Percentiles rank a stretch among this genome's conserved stretches.
These are phyloP conservation scores for Meloidogyne chitwoodi DNA, from an alignment of 1,140 invertebrate species.

Conservation along the genomic window DNA sequence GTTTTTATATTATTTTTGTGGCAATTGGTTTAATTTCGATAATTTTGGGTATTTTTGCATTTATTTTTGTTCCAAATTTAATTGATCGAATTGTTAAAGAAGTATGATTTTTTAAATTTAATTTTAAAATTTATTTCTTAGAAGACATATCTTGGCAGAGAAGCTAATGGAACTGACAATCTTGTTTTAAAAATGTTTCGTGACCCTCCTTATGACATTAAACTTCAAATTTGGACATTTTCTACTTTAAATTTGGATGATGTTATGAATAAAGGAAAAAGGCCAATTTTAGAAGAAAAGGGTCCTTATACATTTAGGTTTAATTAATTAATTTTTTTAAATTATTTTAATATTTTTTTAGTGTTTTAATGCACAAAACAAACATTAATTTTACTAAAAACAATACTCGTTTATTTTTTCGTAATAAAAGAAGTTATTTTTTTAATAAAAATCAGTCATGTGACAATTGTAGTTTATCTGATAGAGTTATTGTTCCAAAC, in stretches of 20 bases:
- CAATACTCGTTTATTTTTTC: slow-evolving; percentile 48
- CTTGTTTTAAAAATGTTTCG: slow-evolving; percentile 19
- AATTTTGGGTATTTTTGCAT: slow-evolving; percentile 1
- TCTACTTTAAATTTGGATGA: slow-evolving; percentile 46
- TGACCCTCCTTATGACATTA: slow-evolving; percentile 34
- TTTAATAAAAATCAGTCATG: slow-evolving; percentile 47
- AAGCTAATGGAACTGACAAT: slow-evolving; percentile 40
- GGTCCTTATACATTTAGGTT: slow-evolving; percentile 51
- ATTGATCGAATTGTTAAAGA: slow-evolving; percentile 12
- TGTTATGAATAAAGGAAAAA: slow-evolving; percentile 40
- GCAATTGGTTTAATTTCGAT: background rate
- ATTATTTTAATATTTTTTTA: background rate
- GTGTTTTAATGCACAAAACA: slow-evolving; percentile 11
- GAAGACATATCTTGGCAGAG: slow-evolving; percentile 27
- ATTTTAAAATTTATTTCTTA: slow-evolving; percentile 20
- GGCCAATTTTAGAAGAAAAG: slow-evolving; percentile 47
- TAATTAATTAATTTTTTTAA: background rate
- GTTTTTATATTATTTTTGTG: background rate
- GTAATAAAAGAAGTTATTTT: slow-evolving; percentile 42
- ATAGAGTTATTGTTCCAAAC: slow-evolving; percentile 51
- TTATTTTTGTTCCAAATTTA: slow-evolving; percentile 18
- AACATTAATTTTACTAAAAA: slow-evolving; percentile 30
- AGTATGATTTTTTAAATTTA: slow-evolving; percentile 2
- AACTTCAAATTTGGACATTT: slow-evolving; percentile 40
- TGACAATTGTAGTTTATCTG: slow-evolving; percentile 33